Evolutionary conservation across 2,888 invertebrate species (phyloP), one percentile per base, ranked within the genome.

Genomic region (Alloplasta piceator): DNA sequence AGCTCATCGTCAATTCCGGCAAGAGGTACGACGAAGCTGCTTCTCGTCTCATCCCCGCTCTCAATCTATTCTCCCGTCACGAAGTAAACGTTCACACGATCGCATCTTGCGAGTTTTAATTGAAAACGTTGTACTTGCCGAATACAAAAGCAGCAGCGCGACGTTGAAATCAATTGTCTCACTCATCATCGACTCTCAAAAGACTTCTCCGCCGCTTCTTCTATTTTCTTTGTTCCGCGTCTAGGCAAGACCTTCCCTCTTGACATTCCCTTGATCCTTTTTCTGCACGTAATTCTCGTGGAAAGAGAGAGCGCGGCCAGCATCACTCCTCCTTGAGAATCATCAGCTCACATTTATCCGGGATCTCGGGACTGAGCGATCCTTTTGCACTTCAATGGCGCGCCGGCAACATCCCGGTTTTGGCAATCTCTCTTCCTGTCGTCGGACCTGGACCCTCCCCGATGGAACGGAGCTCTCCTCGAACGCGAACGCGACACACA

Each of bases 221-320:
- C 64, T 46, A 16, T 9, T 36, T 16, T 26, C 26, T 26, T 26
- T 26, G 26, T 26, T 26, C 26, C 26, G 26, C 26, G 26, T 26
- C 26, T 1, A 26, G 26, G 26, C 26, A 26, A 26, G 26, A 26
- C 26, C 26, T 26, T 26, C 26, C 67, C 58, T 63, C 58, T 68
- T 52, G 43, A 48, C 52, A 16, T 39, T 61, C 43, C 55, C 6
- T 67, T 36, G n/a, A n/a, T 72, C 60, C 14, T 73, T 41, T 82
- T 82, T 68, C 77, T 68, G 58, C 58, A 50, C 56, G 60, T 81
- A 81, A 81, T 77, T 77, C 58, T 52, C 14, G 56, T 46, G 43
- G 76, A 80, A 85, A 79, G 78, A 68, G 82, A 46, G 78, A 84
- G 85, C 83, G n/a, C 10, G 48, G 4, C 39, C 12, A 38, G 48